phyloP scores from a whole-genome alignment of 2,888 invertebrate genomes.

The Campoplex capitator region DNA sequence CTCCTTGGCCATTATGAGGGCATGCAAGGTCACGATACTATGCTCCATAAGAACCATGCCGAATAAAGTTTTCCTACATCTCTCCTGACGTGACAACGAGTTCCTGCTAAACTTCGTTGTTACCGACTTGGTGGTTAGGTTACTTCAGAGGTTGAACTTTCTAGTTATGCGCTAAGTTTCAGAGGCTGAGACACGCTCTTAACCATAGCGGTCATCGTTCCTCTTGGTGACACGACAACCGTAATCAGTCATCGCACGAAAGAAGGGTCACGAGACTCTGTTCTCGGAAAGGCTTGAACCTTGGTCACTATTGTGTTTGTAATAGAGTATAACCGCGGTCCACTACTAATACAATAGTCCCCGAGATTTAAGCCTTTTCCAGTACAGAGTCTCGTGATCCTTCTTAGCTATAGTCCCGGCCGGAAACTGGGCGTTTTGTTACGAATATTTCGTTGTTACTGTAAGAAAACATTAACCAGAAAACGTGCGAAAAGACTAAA shows the following conservation, averaged over 20 bases:
- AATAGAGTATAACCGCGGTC: background rate
- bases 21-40: slow-evolving; percentile 61
- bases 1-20: slow-evolving; percentile 64
- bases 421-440: too few species aligned
- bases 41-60: slow-evolving; percentile 9
- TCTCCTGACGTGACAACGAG: slow-evolving; percentile 64
- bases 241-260: slow-evolving; percentile 79
- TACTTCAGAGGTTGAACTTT: slow-evolving; percentile 70
- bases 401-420: too few species aligned
- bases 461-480: slow-evolving; percentile 40
- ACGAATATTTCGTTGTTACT: too few species aligned
- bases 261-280: slow-evolving; percentile 37
- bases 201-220: slow-evolving; percentile 76
- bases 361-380: too few species aligned
- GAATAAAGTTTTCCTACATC: slow-evolving; percentile 26
- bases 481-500: slow-evolving; percentile 31
- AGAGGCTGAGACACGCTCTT: slow-evolving; percentile 73
- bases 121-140: slow-evolving; percentile 31
- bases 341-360: too few species aligned
- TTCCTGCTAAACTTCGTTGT: slow-evolving; percentile 36
- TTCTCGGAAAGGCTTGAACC: slow-evolving; percentile 43
- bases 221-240: slow-evolving; percentile 79
- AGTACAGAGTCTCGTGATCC: too few species aligned
- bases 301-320: slow-evolving; percentile 69
- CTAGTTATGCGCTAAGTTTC: slow-evolving; percentile 61